A percentile compares a stretch with the other conserved stretches of the same genome.
Evolutionary conservation across 2,888 invertebrate species (phyloP).

Genomic region (Eretmocerus hayati): DNA sequence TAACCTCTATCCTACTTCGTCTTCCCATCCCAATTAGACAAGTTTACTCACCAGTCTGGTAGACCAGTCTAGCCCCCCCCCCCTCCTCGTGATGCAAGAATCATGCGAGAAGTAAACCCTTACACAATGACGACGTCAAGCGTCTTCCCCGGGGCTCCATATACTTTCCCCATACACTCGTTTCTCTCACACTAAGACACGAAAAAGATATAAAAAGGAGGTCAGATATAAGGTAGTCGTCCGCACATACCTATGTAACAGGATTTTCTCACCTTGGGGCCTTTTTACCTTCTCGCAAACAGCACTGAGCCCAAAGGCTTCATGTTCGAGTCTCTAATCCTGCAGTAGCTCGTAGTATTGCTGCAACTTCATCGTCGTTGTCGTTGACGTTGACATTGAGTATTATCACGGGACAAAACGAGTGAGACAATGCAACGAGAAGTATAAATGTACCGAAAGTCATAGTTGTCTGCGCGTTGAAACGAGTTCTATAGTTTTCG

Average conservation of each 20-base stretch:
- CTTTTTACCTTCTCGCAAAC: conserved; percentile 10
- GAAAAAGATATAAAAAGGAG: conserved; percentile 4
- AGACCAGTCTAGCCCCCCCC: not conserved
- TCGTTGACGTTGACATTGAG: not conserved
- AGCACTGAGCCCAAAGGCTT: too few relatives aligned
- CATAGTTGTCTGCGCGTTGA: not conserved
- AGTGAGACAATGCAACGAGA: not conserved
- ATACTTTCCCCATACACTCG: not conserved
- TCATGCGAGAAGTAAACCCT: conserved; percentile 7
- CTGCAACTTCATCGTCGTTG: too few relatives aligned
- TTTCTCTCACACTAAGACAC: too few relatives aligned
- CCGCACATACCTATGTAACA: too few relatives aligned
- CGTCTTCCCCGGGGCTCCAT: not conserved
- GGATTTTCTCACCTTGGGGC: conserved; percentile 9
- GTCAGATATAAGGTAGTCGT: conserved; percentile 8
- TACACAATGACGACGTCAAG: not conserved
- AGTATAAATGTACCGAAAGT: too few relatives aligned
- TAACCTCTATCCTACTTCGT: too few relatives aligned
- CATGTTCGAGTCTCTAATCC: too few relatives aligned
- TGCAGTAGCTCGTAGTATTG: too few relatives aligned
- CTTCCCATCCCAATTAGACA: too few relatives aligned
- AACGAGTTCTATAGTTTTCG: too few relatives aligned
- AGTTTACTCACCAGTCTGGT: too few relatives aligned
- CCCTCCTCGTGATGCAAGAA: not conserved
- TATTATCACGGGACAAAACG: not conserved